Evolutionary conservation across 2,888 invertebrate species (phyloP).

Genomic region (Saturnia pavonia): DNA sequence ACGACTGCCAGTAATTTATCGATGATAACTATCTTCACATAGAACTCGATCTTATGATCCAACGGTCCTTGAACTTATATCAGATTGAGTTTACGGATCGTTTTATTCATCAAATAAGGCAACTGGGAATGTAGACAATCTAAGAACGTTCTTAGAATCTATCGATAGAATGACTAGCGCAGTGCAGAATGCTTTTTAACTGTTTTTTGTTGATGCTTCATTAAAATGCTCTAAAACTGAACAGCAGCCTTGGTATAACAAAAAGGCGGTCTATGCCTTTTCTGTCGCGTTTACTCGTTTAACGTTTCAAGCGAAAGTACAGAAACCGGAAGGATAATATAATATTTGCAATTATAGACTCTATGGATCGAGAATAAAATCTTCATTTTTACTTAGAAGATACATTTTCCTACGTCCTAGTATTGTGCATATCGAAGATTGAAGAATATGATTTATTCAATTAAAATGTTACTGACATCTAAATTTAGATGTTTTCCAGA

Average conservation of each 20-base stretch:
- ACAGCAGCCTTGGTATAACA: slow-evolving; percentile 25
- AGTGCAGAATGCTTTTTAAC: slow-evolving; percentile 21
- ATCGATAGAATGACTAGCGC: slow-evolving; percentile 21
- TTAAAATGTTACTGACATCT: neutral
- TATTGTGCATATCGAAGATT: neutral
- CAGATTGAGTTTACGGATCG: neutral
- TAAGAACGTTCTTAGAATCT: slow-evolving; percentile 8
- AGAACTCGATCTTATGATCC: slow-evolving; percentile 25
- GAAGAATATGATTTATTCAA: slow-evolving; percentile 14
- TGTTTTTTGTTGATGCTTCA: slow-evolving; percentile 35
- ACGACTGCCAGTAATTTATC: slow-evolving; percentile 60
- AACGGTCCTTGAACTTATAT: slow-evolving; percentile 33
- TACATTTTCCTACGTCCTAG: neutral
- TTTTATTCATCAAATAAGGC: slow-evolving; percentile 6
- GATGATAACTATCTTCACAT: slow-evolving; percentile 49
- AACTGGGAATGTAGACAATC: slow-evolving; percentile 14
- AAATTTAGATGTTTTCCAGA: neutral
- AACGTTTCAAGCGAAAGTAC: slow-evolving; percentile 28
- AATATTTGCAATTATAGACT: slow-evolving; percentile 29
- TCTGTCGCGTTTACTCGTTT: slow-evolving; percentile 28
- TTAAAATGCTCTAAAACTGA: slow-evolving; percentile 47
- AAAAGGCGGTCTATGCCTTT: slow-evolving; percentile 32
- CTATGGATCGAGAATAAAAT: slow-evolving; percentile 9
- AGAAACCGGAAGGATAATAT: slow-evolving; percentile 26
- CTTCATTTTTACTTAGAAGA: neutral